These are phyloP conservation scores for Diplolepis rosae DNA, from an alignment of 2,888 invertebrate genomes.

Conservation along the genomic window DNA sequence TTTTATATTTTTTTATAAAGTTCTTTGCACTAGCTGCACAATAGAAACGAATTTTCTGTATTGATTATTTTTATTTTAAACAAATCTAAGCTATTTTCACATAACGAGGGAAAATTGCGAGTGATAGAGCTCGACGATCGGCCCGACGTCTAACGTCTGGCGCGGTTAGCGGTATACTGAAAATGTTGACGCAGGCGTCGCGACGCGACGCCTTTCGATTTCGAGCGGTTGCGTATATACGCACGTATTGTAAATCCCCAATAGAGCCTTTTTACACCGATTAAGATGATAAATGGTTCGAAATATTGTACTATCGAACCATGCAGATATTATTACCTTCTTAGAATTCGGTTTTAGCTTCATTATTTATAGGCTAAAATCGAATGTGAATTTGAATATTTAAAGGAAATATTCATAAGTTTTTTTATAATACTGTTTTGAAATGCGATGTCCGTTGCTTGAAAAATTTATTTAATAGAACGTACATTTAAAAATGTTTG, in stretches of 20 bases:
- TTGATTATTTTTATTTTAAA: neutral
- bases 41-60: neutral
- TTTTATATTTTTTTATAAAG: neutral
- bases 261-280: constrained; percentile 11
- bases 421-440: too few species aligned
- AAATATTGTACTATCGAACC: neutral
- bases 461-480: too few species aligned
- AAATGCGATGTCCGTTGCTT: too few species aligned
- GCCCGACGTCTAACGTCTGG: constrained; percentile 59
- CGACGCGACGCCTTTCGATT: constrained; percentile 36
- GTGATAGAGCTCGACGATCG: constrained; percentile 48
- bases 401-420: too few species aligned
- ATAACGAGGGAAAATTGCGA: neutral
- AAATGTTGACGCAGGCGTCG: constrained; percentile 59
- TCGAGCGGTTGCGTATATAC: constrained; percentile 15
- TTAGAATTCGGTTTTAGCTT: neutral
- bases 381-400: neutral
- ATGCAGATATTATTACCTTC: neutral
- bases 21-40: neutral
- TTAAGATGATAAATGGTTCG: neutral
- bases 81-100: neutral
- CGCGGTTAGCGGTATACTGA: constrained; percentile 68
- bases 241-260: neutral
- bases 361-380: neutral
- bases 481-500: too few species aligned